Evolutionary conservation across 2,888 invertebrate genomes (phyloP), one percentile per base, ranked within the genome.

Genomic region (Meloe dianella): DNA sequence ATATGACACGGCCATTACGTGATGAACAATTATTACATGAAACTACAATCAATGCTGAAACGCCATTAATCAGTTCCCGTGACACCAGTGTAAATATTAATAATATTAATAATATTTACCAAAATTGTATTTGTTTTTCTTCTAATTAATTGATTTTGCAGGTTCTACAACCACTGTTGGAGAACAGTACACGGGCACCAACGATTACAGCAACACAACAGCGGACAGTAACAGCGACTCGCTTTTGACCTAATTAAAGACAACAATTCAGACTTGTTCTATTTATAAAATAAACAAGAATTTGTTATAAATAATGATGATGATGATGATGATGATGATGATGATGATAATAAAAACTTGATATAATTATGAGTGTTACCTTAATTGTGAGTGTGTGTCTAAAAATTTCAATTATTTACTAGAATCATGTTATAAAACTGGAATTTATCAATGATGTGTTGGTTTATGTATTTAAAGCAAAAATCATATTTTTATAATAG

Each of bases 221-320:
- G 14, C 77, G 83, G 66, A 80, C 81, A 63, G 82, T 83, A 32
- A 83, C 83, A n/a, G 84, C 84, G 61, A 84, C 84, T 72, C 79
- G 84, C 66, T 84, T 84, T 81, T 84, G 84, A 84, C 84, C 84
- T 78, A 81, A 75, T 81, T 81, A 82, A 75, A 64, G 74, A 67
- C 69, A 67, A 75, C 66, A 73, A 68, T 57, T 72, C 76, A 67
- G 80, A 78, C 71, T 75, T 80, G 72, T 77, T 78, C 65, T 80
- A 79, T 76, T 77, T 80, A 74, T 80, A 79, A 54, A 78, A 75
- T 65, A 71, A 73, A 72, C 32, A 35, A 41, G 57, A 58, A 57
- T 29, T 60, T 60, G 63, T 66, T 66, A 66, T 58, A 54, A 56
- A 17, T 61, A 61, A 24, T 58, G 24, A 66, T n/a, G n/a, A n/a